phyloP scores from a whole-genome alignment of 2,797 vertebrate species.

The Arctocebus calabarensis region DNA sequence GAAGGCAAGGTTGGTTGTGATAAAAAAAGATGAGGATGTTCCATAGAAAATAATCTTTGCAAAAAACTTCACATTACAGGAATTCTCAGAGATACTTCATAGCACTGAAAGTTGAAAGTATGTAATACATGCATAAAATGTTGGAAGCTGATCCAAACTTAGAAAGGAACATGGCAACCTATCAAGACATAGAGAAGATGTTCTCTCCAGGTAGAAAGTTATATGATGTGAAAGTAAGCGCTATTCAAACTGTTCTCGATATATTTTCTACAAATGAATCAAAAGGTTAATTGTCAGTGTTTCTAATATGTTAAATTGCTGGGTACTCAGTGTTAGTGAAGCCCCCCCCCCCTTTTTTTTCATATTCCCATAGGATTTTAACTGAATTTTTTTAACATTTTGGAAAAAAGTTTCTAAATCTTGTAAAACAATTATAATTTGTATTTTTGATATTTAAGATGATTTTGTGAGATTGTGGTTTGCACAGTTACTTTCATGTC shows the following conservation, averaged over 20 bases:
- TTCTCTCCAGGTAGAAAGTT: not conserved
- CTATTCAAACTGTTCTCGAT: not conserved
- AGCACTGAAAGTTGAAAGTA: not conserved
- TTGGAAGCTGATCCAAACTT: not conserved
- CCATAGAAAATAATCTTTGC: not conserved
- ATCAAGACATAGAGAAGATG: not conserved
- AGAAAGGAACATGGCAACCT: not conserved
- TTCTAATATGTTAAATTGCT: not conserved
- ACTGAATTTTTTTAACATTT: not conserved
- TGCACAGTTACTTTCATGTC: not conserved
- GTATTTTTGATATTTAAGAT: conserved; percentile 6
- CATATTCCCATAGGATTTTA: not conserved
- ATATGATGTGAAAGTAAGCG: not conserved
- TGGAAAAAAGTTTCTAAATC: not conserved
- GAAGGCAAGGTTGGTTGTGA: not conserved
- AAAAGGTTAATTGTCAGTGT: not conserved
- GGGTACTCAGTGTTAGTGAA: not conserved
- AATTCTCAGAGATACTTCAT: not conserved
- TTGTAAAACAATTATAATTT: not conserved
- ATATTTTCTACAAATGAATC: not conserved
- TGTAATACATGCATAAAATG: not conserved
- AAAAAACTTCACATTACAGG: not conserved
- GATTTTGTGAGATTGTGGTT: not conserved
- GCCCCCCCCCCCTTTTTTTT: not conserved
- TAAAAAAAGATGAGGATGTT: not conserved